Evolutionary conservation across 2,888 invertebrate species (phyloP), one percentile per base, ranked within the genome.

Genomic region (Cynaeus angustus): DNA sequence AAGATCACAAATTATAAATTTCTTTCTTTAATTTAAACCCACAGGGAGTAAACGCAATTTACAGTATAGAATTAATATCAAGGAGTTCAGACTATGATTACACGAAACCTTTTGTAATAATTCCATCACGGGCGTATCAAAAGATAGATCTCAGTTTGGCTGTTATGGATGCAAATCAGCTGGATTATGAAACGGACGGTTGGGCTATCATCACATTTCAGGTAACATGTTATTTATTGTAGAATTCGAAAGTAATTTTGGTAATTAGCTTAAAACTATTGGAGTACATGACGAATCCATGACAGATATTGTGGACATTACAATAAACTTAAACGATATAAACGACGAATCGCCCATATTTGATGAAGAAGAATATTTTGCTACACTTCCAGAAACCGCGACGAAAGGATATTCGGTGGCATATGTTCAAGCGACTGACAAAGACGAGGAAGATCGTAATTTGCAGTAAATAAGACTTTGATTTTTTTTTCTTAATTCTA

Each of bases 321-420:
- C 81, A 65, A 87, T 91, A 6, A 79, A 86, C 65, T 86, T 93
- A 45, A 83, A 85, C 28, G 92, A 94, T 83, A 88, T 89, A 86
- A 94, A 93, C 82, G 93, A 94, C 79, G 92, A 92, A 80, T 77
- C 85, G 72, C 94, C 94, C 0, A 87, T 87, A 72, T 93, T 93
- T 81, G 78, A 81, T 5, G 74, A 82, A 2, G 74, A 78, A 2
- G 82, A 84, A 37, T 84, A 83, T 0, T 85, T 78, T 0, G 86
- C 85, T 0, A 74, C 82, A 3, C 84, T 90, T 61, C 81, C 87
- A 9, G 93, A 93, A 84, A 90, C 89, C 12, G 87, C 88, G 26
- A 84, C 83, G 0, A 82, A 78, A 1, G 88, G 86, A 1, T 85
- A 83, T 70, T 68, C 73, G 3, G 86, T 93, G n/a, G 87, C 83